phyloP scores from a whole-genome alignment of 2,888 invertebrate genomes.

The Phaedon cochleariae region DNA sequence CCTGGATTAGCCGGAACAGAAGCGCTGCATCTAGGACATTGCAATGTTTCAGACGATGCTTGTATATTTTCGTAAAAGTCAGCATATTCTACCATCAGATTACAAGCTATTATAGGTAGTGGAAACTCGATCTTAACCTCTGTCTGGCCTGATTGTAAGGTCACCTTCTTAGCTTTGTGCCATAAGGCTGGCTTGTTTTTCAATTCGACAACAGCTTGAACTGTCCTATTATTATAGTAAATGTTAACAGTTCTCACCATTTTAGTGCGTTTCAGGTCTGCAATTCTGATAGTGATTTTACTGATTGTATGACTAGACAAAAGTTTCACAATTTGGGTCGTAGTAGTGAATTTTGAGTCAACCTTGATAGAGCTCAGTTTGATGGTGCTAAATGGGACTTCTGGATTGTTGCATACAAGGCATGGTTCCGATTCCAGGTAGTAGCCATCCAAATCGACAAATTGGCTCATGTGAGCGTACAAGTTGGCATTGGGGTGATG shows the following conservation, averaged over 20 bases:
- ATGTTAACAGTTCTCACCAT: conserved; percentile 97
- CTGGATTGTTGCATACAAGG: conserved; percentile 97
- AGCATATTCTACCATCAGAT: conserved; percentile 97
- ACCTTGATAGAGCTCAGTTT: conserved; percentile 93
- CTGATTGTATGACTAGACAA: conserved; percentile 95
- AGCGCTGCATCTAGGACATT: conserved; percentile 79
- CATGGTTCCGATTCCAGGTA: conserved; percentile 98
- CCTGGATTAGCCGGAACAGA: conserved; percentile 98
- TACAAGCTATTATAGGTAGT: conserved; percentile 95
- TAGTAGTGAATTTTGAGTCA: conserved; percentile 97
- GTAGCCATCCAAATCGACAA: conserved; percentile 94
- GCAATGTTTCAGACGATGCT: conserved; percentile 84
- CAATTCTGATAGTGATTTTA: conserved; percentile 90
- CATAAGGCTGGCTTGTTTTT: conserved; percentile 96
- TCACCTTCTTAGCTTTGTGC: conserved; percentile 96
- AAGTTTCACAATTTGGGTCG: conserved; percentile 96
- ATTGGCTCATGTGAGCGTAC: conserved; percentile 91
- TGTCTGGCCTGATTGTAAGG: conserved; percentile 88
- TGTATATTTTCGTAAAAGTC: conserved; percentile 97
- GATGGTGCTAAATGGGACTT: conserved; percentile 89
- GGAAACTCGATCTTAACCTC: conserved; percentile 98
- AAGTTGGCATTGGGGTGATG: conserved; percentile 94
- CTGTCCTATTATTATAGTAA: conserved; percentile 95
- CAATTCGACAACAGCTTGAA: conserved; percentile 96
- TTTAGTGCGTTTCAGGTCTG: conserved; percentile 95